Percentiles rank a stretch among this genome's conserved stretches.
Conservation (phyloP, 1,140 invertebrate species). For the Hylyphantes graminicola region DNA sequence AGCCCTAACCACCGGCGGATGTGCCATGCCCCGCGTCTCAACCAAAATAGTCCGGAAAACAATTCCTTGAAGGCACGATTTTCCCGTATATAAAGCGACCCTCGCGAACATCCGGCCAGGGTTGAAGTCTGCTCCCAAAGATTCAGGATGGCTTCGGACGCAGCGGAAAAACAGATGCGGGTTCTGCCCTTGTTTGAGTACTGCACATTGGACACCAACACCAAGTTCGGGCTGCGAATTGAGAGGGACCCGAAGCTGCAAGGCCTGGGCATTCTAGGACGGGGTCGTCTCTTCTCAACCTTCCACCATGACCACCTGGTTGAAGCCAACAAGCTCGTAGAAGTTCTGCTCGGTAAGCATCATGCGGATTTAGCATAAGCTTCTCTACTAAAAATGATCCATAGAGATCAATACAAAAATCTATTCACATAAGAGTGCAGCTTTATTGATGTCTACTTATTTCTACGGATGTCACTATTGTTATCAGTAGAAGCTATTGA, state of each 20-base stretch:
- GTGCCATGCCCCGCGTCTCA: slow-evolving; percentile 7
- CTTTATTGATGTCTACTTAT: too few species aligned
- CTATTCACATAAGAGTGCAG: too few species aligned
- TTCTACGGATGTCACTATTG: too few species aligned
- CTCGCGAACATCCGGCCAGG: not conserved
- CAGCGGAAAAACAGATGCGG: slow-evolving; percentile 52
- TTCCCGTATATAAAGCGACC: slow-evolving; percentile 2
- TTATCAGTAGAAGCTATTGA: too few species aligned
- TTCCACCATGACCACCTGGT: slow-evolving; percentile 50
- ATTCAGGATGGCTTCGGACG: slow-evolving; percentile 47
- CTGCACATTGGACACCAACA: slow-evolving; percentile 34
- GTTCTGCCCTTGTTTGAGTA: slow-evolving; percentile 54
- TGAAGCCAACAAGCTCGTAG: slow-evolving; percentile 46
- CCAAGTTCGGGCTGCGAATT: slow-evolving; percentile 43
- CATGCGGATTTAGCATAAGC: too few species aligned
- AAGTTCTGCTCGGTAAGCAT: slow-evolving; percentile 54
- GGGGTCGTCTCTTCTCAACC: slow-evolving; percentile 51
- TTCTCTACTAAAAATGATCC: too few species aligned
- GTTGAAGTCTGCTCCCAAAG: not conserved
- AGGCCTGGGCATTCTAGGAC: slow-evolving; percentile 46
- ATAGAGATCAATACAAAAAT: too few species aligned
- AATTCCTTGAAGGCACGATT: slow-evolving; percentile 18
- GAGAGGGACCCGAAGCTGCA: slow-evolving; percentile 34
- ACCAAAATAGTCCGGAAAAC: slow-evolving; percentile 42
- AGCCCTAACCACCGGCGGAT: not conserved